Evolutionary conservation across 2,888 invertebrate species (phyloP).

Genomic region (Empis livida): DNA sequence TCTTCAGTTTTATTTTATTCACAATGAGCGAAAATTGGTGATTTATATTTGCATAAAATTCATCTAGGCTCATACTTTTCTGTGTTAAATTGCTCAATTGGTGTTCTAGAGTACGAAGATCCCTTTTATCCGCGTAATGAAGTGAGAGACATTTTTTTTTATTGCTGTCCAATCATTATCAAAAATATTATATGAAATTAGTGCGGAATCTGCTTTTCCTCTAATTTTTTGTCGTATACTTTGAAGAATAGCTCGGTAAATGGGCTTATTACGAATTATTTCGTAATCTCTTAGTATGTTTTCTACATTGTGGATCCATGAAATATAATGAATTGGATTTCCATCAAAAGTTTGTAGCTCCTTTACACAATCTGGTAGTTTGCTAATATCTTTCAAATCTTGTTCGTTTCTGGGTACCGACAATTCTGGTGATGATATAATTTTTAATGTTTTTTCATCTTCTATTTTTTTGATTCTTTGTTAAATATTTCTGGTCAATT

Average conservation of each 20-base stretch:
- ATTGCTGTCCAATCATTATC: constrained; percentile 10
- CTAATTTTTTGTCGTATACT: not conserved
- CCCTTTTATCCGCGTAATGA: constrained; percentile 15
- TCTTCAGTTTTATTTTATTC: constrained; percentile 12
- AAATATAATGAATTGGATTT: too few species aligned
- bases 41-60: constrained; percentile 12
- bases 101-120: constrained; percentile 12
- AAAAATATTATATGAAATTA: not conserved
- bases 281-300: too few species aligned
- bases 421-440: too few species aligned
- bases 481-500: too few species aligned
- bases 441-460: too few species aligned
- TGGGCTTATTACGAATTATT: too few species aligned
- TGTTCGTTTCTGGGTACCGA: too few species aligned
- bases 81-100: constrained; percentile 11
- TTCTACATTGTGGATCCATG: too few species aligned
- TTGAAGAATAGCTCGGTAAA: not conserved
- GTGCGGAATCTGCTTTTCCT: not conserved
- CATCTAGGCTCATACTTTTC: constrained; percentile 6
- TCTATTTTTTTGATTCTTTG: too few species aligned
- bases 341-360: too few species aligned
- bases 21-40: constrained; percentile 13
- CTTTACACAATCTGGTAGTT: too few species aligned
- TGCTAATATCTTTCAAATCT: too few species aligned
- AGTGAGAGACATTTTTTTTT: constrained; percentile 11